A percentile compares a stretch with the other conserved stretches of the same genome.
These are phyloP conservation scores for Nematopogon swammerdamellus DNA, from an alignment of 2,888 invertebrate genomes.

Conservation along the genomic window DNA sequence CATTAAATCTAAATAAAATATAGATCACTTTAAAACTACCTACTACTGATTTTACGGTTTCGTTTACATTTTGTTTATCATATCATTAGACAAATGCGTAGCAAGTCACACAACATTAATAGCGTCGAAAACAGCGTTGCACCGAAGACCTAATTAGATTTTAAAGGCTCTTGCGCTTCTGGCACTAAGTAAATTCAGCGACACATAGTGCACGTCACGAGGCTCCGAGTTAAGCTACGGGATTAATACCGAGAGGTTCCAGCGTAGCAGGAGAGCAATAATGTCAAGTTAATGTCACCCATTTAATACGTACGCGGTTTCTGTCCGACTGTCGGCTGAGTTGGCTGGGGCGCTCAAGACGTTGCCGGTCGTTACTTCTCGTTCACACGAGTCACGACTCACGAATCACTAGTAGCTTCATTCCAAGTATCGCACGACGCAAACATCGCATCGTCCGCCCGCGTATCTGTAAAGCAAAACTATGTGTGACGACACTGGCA, in stretches of 20 bases:
- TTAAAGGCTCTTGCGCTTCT: neutral
- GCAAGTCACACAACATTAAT: neutral
- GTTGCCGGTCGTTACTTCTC: slow-evolving; percentile 21
- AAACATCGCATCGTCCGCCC: too few relatives aligned
- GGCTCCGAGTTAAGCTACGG: slow-evolving; percentile 10
- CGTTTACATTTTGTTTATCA: too few relatives aligned
- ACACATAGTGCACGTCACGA: neutral
- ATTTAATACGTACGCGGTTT: slow-evolving; percentile 38
- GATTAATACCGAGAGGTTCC: slow-evolving; percentile 43
- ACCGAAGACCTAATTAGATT: neutral
- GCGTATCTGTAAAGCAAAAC: too few relatives aligned
- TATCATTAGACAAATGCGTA: too few relatives aligned
- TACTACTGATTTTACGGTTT: too few relatives aligned
- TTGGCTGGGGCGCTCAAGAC: slow-evolving; percentile 14
- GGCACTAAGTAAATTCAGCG: neutral
- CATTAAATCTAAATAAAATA: too few relatives aligned
- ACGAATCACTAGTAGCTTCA: too few relatives aligned
- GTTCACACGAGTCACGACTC: slow-evolving; percentile 15
- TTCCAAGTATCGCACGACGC: too few relatives aligned
- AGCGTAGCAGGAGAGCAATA: slow-evolving; percentile 45
- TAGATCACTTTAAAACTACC: too few relatives aligned
- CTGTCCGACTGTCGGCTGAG: slow-evolving; percentile 32
- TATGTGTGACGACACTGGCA: too few relatives aligned
- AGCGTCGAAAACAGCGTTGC: too few relatives aligned
- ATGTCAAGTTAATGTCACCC: slow-evolving; percentile 47